A percentile compares a stretch with the other conserved stretches of the same genome.
Conservation (phyloP, 2,113 vertebrate genomes). For the Sigmodon hispidus region DNA sequence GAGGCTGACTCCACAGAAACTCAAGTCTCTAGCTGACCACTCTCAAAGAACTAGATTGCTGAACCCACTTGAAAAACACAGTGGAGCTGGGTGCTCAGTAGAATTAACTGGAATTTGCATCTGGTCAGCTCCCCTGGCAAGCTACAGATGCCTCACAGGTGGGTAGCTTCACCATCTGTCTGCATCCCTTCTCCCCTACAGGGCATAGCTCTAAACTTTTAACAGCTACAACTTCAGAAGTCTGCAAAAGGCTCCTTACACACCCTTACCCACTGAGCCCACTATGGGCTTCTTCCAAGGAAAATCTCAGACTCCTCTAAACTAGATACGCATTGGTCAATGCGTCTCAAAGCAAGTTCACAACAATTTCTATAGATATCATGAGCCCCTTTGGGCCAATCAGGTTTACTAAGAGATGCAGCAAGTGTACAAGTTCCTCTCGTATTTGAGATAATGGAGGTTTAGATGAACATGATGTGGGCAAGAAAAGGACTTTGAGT, state of each 20-base stretch:
- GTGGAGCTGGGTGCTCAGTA: background rate
- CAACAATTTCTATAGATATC: too few species aligned
- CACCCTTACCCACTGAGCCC: background rate
- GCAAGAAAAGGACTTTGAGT: background rate
- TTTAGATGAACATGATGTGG: background rate
- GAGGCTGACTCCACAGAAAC: background rate
- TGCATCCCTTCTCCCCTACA: background rate
- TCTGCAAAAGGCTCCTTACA: background rate
- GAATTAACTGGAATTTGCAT: background rate
- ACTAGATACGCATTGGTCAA: background rate
- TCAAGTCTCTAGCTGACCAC: background rate
- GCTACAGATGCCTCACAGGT: background rate
- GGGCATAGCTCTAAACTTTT: background rate
- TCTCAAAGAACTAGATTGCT: background rate
- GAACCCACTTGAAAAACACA: background rate
- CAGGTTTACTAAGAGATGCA: background rate
- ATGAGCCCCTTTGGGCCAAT: background rate
- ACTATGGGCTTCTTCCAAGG: accelerated
- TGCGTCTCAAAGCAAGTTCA: background rate
- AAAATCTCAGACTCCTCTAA: background rate
- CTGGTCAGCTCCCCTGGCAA: background rate
- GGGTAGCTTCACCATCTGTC: background rate
- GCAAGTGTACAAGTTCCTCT: background rate
- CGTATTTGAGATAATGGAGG: background rate
- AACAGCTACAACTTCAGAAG: background rate